A percentile compares a stretch with the other conserved stretches of the same genome.
Conservation (phyloP, 1,140 invertebrate species). For the Rhyzopertha dominica region DNA sequence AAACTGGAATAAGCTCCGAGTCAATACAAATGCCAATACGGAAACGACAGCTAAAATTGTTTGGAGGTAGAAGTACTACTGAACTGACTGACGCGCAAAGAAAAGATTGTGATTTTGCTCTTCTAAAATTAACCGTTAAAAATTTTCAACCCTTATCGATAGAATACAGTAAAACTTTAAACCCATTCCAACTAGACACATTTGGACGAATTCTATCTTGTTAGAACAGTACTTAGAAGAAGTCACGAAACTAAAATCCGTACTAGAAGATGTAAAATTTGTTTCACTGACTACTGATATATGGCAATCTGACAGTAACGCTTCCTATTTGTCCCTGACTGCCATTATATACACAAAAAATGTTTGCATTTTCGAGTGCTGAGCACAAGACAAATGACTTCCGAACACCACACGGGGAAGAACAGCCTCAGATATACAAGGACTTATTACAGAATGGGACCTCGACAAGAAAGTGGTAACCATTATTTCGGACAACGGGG, state of each 20-base stretch:
- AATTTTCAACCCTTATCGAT: conserved; percentile 5
- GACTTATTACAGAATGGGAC: too few relatives aligned
- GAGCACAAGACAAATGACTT: conserved; percentile 10
- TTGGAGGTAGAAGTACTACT: not conserved
- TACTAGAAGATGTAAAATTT: conserved; percentile 10
- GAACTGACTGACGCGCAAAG: not conserved
- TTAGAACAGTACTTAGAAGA: conserved; percentile 3
- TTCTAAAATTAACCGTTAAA: conserved; percentile 9
- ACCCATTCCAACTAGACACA: conserved; percentile 18
- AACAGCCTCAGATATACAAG: too few relatives aligned
- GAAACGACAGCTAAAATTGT: too few relatives aligned
- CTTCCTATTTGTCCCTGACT: conserved; percentile 12
- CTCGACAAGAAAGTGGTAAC: too few relatives aligned
- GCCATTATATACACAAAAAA: conserved; percentile 20
- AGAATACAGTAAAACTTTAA: conserved; percentile 10
- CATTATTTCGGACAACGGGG: too few relatives aligned
- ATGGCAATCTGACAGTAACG: conserved; percentile 20
- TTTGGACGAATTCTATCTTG: conserved; percentile 4
- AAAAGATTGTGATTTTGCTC: too few relatives aligned
- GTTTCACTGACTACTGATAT: conserved; percentile 20
- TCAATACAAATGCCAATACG: too few relatives aligned
- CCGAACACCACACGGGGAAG: too few relatives aligned
- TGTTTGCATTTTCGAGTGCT: conserved; percentile 5
- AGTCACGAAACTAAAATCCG: conserved; percentile 2
- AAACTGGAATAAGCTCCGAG: too few relatives aligned